A percentile compares a stretch with the other conserved stretches of the same genome.
These are phyloP conservation scores for Eulemur albifrons DNA, from an alignment of 2,797 vertebrate genomes.

Conservation along the genomic window DNA sequence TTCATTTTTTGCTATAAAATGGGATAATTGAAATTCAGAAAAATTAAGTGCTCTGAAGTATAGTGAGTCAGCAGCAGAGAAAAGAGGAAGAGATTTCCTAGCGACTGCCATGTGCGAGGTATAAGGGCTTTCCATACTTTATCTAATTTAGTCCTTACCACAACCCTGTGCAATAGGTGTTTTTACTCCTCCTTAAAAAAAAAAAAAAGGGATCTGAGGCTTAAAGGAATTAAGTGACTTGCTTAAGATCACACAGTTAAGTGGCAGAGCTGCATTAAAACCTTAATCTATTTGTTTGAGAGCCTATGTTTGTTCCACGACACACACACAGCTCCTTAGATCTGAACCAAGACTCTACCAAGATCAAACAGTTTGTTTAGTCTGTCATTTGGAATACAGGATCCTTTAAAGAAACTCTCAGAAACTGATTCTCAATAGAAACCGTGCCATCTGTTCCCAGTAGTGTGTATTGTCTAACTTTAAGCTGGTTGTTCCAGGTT, in stretches of 20 bases:
- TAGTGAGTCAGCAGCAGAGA: neutral
- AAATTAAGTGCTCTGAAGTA: slow-evolving; percentile 28
- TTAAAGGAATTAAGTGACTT: slow-evolving; percentile 36
- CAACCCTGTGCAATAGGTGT: neutral
- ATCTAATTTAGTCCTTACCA: neutral
- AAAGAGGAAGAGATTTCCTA: neutral
- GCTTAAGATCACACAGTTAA: neutral
- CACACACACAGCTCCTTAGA: neutral
- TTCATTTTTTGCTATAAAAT: neutral
- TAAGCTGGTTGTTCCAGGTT: neutral
- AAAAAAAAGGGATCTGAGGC: neutral
- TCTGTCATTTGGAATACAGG: neutral
- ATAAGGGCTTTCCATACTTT: neutral
- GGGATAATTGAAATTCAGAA: neutral
- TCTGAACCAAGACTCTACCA: neutral
- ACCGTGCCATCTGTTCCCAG: neutral
- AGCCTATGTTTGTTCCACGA: neutral
- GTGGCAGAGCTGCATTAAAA: neutral
- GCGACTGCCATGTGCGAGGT: neutral
- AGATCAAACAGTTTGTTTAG: neutral
- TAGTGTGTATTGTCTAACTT: neutral
- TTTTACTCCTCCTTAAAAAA: neutral
- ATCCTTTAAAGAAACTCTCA: neutral
- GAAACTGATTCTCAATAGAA: neutral
- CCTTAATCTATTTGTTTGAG: neutral